Conservation (phyloP, 2,113 vertebrate genomes). For the Anser cygnoides region DNA sequence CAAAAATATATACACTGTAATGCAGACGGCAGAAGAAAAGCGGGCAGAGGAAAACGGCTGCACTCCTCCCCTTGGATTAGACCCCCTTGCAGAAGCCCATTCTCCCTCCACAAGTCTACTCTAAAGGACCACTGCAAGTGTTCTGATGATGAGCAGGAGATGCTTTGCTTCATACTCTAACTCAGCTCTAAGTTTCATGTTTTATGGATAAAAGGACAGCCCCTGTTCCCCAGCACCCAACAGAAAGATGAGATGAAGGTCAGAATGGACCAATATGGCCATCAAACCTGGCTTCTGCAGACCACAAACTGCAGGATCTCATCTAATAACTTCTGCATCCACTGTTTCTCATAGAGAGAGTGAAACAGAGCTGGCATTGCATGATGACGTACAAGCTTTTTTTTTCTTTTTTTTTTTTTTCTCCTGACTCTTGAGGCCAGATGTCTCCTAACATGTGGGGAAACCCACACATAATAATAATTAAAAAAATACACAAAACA, state of each 20-base stretch:
- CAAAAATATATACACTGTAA: neutral
- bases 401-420: neutral
- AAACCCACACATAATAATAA: neutral
- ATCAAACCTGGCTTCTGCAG: neutral
- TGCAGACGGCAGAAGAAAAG: neutral
- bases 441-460: neutral
- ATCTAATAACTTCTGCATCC: neutral
- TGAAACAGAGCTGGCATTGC: neutral
- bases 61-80: neutral
- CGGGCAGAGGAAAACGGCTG: neutral
- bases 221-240: rapidly evolving
- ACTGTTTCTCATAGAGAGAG: neutral
- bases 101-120: neutral
- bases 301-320: neutral
- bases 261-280: neutral
- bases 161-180: neutral
- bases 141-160: neutral
- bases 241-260: neutral
- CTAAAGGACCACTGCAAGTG: neutral
- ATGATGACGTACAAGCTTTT: neutral
- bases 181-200: neutral
- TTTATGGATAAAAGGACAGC: neutral
- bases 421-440: neutral
- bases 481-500: neutral
- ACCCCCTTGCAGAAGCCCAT: neutral